phyloP scores from a whole-genome alignment of 2,113 vertebrate species.

The Oriolus oriolus region DNA sequence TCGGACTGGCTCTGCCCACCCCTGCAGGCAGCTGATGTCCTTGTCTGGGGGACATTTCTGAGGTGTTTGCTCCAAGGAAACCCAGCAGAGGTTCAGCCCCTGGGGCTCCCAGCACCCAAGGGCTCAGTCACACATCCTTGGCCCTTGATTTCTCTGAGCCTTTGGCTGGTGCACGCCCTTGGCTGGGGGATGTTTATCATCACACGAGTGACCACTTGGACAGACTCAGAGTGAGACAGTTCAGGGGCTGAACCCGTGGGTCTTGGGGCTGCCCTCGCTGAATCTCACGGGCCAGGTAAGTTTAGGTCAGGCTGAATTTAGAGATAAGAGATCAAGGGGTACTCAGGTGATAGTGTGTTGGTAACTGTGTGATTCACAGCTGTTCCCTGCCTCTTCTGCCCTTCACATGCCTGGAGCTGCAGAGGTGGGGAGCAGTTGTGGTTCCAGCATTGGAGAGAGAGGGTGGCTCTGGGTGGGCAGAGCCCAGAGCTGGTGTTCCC shows the following conservation, averaged over 20 bases:
- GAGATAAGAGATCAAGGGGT: not conserved
- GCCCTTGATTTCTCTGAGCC: not conserved
- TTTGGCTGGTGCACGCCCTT: not conserved
- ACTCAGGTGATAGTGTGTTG: not conserved
- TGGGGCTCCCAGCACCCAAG: not conserved
- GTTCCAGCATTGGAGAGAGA: not conserved
- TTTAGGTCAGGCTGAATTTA: not conserved
- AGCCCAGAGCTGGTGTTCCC: not conserved
- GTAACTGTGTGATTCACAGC: not conserved
- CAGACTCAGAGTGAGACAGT: not conserved
- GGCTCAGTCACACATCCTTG: not conserved
- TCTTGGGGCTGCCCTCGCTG: not conserved
- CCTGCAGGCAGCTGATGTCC: not conserved
- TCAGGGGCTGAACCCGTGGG: not conserved
- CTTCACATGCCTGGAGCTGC: not conserved
- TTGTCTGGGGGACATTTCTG: not conserved
- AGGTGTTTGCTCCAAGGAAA: not conserved
- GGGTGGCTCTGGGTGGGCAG: not conserved
- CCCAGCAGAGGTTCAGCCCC: not conserved
- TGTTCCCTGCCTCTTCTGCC: not conserved
- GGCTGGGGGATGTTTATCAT: not conserved
- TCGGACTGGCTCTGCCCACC: not conserved
- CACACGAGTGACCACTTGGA: not conserved
- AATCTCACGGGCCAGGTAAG: not conserved
- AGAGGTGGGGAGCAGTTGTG: not conserved